Base-by-base conservation (phyloP, 2,888 invertebrate genomes). In the Marronus borbonicus region DNA sequence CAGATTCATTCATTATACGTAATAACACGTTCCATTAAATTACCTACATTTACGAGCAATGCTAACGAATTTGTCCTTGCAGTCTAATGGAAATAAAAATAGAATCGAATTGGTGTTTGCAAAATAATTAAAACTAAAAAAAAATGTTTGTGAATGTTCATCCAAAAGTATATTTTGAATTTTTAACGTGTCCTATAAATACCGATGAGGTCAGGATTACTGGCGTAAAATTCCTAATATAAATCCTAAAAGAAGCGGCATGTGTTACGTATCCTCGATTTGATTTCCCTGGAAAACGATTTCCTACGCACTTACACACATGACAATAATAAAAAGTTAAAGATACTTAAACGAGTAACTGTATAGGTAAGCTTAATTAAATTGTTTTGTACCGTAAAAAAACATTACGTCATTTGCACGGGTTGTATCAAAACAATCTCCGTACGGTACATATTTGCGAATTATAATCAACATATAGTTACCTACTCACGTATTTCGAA, bases 111-210 rank as follows among this genome's bases (percentile, higher is more conserved):
- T 60, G 17, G 17, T 44, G 39, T 69, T 69, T 55, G 31, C 69
- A 69, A 55, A 17, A 20, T 49, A 68, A 44, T 50, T 12, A 60
- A 39, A 24, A 36, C 5, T 44, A 8, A 10, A 12, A n/a, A 52
- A 60, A 72, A 60, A 3, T 60, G 36, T 58, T 72, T 39, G 3
- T 49, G 12, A 2, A 17, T n/a, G 14, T 8, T 62, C 36, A 44
- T 39, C n/a, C 62, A 31, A 24, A 36, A 49, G 39, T 31, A 68
- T 49, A 5, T 14, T 50, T 50, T 24, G n/a, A 5, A 20, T 17
- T 44, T 74, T 74, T 60, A 74, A 44, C 28, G 39, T 2, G 20
- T 39, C 17, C 72, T 74, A 74, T 60, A 39, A 58, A 60, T 74
- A 58, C 20, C 1, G n/a, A 60, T 74, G 58, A 58, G 10, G 70